phyloP scores from a whole-genome alignment of 1,140 invertebrate genomes.

The Listronotus oregonensis region DNA sequence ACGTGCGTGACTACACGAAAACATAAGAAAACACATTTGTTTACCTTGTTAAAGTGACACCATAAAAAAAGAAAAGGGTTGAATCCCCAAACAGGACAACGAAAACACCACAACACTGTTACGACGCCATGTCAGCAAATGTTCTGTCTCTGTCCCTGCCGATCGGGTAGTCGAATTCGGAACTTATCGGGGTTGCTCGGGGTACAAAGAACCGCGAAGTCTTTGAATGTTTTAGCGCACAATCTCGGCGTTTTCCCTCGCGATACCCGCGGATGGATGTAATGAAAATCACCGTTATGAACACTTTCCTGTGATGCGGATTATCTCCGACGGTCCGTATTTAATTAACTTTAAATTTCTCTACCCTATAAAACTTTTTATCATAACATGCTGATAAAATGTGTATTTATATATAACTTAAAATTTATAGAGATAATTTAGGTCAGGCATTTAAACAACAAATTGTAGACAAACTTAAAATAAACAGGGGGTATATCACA shows the following conservation, averaged over 20 bases:
- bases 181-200: slow-evolving; percentile 51
- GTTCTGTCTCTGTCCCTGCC: slow-evolving; percentile 38
- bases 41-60: slow-evolving; percentile 46
- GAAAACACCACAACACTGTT: slow-evolving; percentile 53
- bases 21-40: slow-evolving; percentile 19
- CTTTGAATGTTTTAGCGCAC: slow-evolving; percentile 46
- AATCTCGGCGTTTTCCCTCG: slow-evolving; percentile 41
- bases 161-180: slow-evolving; percentile 43
- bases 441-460: not conserved
- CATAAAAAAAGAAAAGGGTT: slow-evolving; percentile 50
- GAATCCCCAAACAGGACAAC: slow-evolving; percentile 50
- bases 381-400: too few relatives aligned
- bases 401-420: too few relatives aligned
- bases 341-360: slow-evolving; percentile 4
- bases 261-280: slow-evolving; percentile 38
- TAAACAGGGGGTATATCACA: slow-evolving; percentile 1
- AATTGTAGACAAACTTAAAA: not conserved
- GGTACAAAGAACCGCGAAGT: slow-evolving; percentile 49
- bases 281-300: slow-evolving; percentile 46
- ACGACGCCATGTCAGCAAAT: slow-evolving; percentile 57
- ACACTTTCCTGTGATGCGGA: slow-evolving; percentile 40
- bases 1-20: slow-evolving; percentile 10
- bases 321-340: slow-evolving; percentile 29
- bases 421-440: not conserved
- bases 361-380: too few relatives aligned